These are phyloP conservation scores for Sus cebifrons DNA, from an alignment of 2,797 vertebrate species.

Conservation along the genomic window DNA sequence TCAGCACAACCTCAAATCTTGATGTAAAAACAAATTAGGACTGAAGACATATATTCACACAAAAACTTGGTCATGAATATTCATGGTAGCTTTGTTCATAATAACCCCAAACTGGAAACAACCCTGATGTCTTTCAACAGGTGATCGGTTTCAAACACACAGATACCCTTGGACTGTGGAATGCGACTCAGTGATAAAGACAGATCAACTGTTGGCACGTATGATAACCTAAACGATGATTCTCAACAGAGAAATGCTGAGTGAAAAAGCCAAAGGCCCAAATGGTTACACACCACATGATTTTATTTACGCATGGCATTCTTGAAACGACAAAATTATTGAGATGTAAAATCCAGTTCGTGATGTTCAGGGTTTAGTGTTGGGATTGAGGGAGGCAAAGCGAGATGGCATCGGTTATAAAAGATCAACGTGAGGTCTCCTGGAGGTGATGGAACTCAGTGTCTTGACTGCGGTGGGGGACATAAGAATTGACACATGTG, in stretches of 20 bases:
- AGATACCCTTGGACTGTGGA: not conserved
- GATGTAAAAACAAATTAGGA: conserved; percentile 13
- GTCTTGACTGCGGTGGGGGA: not conserved
- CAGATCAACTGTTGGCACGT: not conserved
- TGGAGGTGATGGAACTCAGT: rapidly evolving
- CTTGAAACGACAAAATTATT: not conserved
- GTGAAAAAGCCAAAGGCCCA: not conserved
- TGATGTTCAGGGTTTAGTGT: not conserved
- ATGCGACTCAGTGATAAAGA: not conserved
- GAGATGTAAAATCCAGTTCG: not conserved
- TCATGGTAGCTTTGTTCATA: not conserved
- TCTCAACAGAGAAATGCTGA: not conserved
- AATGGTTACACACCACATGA: rapidly evolving
- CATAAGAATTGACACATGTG: rapidly evolving
- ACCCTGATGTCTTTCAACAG: not conserved
- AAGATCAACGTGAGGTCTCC: rapidly evolving
- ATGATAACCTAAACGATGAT: rapidly evolving
- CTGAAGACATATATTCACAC: not conserved
- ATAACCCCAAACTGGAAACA: not conserved
- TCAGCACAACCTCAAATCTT: not conserved
- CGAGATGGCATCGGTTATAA: rapidly evolving
- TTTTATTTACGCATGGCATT: not conserved
- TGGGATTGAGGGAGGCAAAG: rapidly evolving
- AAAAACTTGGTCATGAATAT: not conserved
- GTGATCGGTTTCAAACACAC: not conserved